These are phyloP conservation scores for Dendrocopos noguchii DNA, from an alignment of 2,113 vertebrate genomes.

Conservation along the genomic window DNA sequence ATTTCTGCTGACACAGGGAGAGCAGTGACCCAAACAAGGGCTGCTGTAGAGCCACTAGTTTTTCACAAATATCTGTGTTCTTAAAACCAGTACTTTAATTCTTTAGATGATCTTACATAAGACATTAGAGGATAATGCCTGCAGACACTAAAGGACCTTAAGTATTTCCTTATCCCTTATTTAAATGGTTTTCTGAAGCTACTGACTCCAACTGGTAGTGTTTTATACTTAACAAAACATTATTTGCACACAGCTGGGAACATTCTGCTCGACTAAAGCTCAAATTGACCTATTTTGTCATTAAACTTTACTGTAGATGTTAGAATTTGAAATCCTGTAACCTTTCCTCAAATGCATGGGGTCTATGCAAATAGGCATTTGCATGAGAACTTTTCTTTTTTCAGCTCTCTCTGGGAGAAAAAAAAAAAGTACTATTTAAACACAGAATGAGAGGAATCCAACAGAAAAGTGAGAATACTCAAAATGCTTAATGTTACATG, in stretches of 20 bases:
- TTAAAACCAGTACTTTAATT: neutral
- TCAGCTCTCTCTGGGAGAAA: neutral
- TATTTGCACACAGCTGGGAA: neutral
- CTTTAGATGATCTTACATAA: neutral
- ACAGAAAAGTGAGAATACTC: neutral
- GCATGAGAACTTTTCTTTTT: neutral
- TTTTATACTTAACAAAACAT: neutral
- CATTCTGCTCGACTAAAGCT: neutral
- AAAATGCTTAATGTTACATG: neutral
- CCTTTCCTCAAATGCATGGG: neutral
- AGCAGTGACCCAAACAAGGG: neutral
- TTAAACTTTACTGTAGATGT: neutral
- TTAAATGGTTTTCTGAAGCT: neutral
- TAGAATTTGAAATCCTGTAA: conserved; percentile 10
- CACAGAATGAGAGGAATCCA: neutral
- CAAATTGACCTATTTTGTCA: neutral
- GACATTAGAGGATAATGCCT: neutral
- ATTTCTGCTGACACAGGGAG: no score
- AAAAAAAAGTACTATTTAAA: neutral
- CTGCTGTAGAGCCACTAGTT: neutral
- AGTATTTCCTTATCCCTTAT: neutral
- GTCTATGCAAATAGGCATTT: neutral
- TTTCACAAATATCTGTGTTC: neutral
- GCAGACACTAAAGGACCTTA: neutral
- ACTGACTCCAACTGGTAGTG: neutral